Evolutionary conservation across 2,113 vertebrate species (phyloP).

Genomic region (Gopherus evgoodei): DNA sequence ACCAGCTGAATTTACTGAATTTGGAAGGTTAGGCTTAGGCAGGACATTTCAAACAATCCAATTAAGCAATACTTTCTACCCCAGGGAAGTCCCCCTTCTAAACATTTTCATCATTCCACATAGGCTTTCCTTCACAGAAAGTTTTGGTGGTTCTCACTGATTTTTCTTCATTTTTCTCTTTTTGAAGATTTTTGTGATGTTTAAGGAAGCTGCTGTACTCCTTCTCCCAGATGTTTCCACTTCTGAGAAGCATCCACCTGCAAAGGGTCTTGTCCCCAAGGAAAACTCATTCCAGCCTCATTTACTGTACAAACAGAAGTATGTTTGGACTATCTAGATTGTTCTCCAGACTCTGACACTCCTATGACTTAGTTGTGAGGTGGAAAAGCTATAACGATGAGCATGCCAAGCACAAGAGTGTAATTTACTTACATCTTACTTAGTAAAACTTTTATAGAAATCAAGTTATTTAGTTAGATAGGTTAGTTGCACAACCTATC

Average conservation of each 20-base stretch:
- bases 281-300: conserved; percentile 35
- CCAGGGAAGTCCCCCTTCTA: conserved; percentile 58
- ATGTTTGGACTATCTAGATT: background rate
- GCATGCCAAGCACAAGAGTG: background rate
- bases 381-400: background rate
- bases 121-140: conserved; percentile 54
- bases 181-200: conserved; percentile 27
- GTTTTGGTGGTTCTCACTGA: conserved; percentile 33
- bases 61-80: conserved; percentile 62
- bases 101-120: conserved; percentile 59
- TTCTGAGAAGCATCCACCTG: conserved; percentile 70
- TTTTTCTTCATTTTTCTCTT: conserved; percentile 31
- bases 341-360: background rate
- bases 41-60: conserved; percentile 38
- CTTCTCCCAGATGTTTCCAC: conserved; percentile 59
- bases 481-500: background rate
- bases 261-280: conserved; percentile 45
- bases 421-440: background rate
- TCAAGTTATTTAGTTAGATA: background rate
- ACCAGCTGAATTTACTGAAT: background rate
- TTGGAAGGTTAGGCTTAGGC: conserved; percentile 1
- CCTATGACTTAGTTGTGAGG: background rate
- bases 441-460: background rate
- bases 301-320: conserved; percentile 32
- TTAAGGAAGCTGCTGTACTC: conserved; percentile 31